A percentile compares a stretch with the other conserved stretches of the same genome.
Conservation (phyloP, 2,113 vertebrate species). For the Clarias macrocephalus region DNA sequence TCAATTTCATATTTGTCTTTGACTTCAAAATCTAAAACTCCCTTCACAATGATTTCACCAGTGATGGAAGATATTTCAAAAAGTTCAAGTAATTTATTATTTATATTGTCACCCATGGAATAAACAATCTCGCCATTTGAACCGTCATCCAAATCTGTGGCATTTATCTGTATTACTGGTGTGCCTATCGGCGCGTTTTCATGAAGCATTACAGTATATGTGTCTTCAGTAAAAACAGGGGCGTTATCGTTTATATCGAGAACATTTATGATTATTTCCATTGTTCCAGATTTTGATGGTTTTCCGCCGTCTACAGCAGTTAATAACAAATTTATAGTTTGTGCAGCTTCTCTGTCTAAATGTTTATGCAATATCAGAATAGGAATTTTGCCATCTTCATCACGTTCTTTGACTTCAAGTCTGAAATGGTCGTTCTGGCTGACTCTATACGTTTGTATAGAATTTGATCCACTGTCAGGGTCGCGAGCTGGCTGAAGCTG, state of each 20-base stretch:
- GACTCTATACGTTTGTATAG: constrained; percentile 63
- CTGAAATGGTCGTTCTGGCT: constrained; percentile 62
- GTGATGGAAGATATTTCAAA: constrained; percentile 52
- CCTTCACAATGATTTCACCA: constrained; percentile 52
- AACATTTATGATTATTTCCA: constrained; percentile 51
- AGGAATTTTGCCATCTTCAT: constrained; percentile 47
- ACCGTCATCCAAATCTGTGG: constrained; percentile 59
- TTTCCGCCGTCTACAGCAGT: constrained; percentile 57
- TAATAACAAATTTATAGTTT: constrained; percentile 35
- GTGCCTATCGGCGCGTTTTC: constrained; percentile 55
- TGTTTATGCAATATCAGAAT: constrained; percentile 51
- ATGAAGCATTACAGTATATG: constrained; percentile 38
- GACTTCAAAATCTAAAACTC: constrained; percentile 55
- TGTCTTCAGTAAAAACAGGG: constrained; percentile 53
- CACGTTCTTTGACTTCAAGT: constrained; percentile 61
- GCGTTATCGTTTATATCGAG: constrained; percentile 61
- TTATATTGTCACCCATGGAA: constrained; percentile 49
- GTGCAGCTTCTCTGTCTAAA: constrained; percentile 52
- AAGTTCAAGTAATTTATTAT: constrained; percentile 42
- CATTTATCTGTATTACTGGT: constrained; percentile 52
- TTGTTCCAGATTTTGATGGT: constrained; percentile 50
- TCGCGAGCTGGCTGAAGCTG: constrained; percentile 62
- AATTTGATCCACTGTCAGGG: constrained; percentile 59
- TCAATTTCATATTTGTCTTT: constrained; percentile 54
- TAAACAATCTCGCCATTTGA: constrained; percentile 57